Percentiles rank a stretch among this genome's conserved stretches.
Conservation (phyloP, 2,797 vertebrate genomes). For the Anguilla megastoma region DNA sequence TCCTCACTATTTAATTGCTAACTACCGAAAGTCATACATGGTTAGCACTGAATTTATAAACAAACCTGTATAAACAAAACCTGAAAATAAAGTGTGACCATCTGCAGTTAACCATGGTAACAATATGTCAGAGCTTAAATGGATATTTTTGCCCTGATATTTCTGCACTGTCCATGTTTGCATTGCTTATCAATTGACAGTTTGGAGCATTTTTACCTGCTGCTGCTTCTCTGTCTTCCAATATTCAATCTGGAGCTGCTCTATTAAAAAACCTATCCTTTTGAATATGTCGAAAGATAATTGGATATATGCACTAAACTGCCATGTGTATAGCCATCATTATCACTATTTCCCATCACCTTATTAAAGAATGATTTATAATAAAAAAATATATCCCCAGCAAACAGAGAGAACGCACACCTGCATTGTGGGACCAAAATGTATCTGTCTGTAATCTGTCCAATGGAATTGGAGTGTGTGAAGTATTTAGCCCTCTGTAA, state of each 20-base stretch:
- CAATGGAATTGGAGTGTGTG: not conserved
- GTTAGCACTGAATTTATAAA: not conserved
- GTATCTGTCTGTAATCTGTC: not conserved
- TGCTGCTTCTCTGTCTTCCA: not conserved
- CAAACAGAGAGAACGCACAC: not conserved
- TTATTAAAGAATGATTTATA: not conserved
- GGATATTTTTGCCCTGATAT: not conserved
- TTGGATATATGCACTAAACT: not conserved
- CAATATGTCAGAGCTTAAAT: not conserved
- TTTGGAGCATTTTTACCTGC: not conserved
- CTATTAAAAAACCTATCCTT: not conserved
- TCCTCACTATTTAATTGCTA: not conserved
- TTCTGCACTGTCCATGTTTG: not conserved
- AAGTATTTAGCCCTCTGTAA: not conserved
- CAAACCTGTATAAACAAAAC: not conserved
- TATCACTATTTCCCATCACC: not conserved
- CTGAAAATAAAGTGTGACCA: not conserved
- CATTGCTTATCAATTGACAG: not conserved
- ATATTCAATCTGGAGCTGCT: not conserved
- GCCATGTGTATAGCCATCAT: not conserved
- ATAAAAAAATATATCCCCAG: not conserved
- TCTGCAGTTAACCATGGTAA: not conserved
- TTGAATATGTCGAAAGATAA: not conserved
- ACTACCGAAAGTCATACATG: not conserved
- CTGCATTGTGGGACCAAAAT: not conserved